Percentiles rank a stretch among this genome's conserved stretches.
phyloP scores from a whole-genome alignment of 1,140 invertebrate species.

The Idris sp. region DNA sequence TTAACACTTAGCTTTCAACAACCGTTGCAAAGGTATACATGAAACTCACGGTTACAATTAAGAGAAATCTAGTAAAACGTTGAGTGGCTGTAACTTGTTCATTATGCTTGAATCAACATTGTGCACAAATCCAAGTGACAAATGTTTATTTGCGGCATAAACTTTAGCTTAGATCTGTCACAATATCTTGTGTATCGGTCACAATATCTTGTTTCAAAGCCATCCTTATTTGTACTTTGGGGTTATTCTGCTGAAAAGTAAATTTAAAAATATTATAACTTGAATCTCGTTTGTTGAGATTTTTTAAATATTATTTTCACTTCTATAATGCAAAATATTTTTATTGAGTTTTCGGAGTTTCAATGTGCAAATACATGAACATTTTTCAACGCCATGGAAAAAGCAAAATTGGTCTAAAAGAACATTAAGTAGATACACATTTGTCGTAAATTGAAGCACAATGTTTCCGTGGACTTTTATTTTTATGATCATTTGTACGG shows the following conservation, averaged over 20 bases:
- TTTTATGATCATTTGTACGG: slow-evolving; percentile 29
- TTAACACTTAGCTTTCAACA: slow-evolving; percentile 26
- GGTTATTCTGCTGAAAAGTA: slow-evolving; percentile 12
- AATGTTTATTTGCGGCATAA: slow-evolving; percentile 45
- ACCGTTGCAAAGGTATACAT: slow-evolving; percentile 20
- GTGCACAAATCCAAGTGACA: slow-evolving; percentile 31
- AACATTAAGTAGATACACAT: slow-evolving; percentile 23
- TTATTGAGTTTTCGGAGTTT: too few species aligned
- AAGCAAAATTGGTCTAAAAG: too few species aligned
- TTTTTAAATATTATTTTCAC: too few species aligned
- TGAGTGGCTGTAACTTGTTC: slow-evolving; percentile 60
- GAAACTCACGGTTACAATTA: slow-evolving; percentile 50
- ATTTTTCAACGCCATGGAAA: too few species aligned
- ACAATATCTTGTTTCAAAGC: slow-evolving; percentile 23
- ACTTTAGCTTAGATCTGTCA: slow-evolving; percentile 21
- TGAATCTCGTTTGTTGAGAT: too few species aligned
- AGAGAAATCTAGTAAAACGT: slow-evolving; percentile 39
- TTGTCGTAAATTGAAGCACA: slow-evolving; percentile 24
- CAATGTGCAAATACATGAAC: too few species aligned
- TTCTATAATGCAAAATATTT: too few species aligned
- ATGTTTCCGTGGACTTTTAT: slow-evolving; percentile 27
- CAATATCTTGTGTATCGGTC: slow-evolving; percentile 18
- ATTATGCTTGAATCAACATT: slow-evolving; percentile 54
- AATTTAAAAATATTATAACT: too few species aligned
- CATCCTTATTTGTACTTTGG: slow-evolving; percentile 32